Conservation (phyloP, 1,140 invertebrate genomes). For the Drosophila gunungcola region DNA sequence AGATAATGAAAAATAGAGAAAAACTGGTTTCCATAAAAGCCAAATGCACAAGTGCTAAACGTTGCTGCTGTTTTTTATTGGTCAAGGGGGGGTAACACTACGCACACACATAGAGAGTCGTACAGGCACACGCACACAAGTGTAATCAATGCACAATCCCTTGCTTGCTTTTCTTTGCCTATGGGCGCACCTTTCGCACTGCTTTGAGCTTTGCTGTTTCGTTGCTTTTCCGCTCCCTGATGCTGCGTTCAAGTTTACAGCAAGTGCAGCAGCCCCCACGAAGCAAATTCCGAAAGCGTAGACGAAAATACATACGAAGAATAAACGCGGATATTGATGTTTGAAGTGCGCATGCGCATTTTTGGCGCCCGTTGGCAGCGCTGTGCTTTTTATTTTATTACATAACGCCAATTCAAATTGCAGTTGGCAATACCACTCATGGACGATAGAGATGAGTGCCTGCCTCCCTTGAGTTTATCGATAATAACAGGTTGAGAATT, state of each 20-base stretch:
- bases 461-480: neutral
- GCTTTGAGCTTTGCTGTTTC: slow-evolving; percentile 23
- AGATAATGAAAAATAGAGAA: slow-evolving; percentile 28
- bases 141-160: slow-evolving; percentile 63
- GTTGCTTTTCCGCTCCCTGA: slow-evolving; percentile 31
- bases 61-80: slow-evolving; percentile 18
- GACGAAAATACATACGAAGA: slow-evolving; percentile 37
- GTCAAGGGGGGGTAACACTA: slow-evolving; percentile 28
- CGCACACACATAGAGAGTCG: neutral
- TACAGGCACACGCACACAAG: slow-evolving; percentile 36
- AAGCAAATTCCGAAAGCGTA: slow-evolving; percentile 53
- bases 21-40: slow-evolving; percentile 57
- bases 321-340: slow-evolving; percentile 37
- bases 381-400: slow-evolving; percentile 52
- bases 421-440: slow-evolving; percentile 54
- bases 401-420: slow-evolving; percentile 42
- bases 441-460: slow-evolving; percentile 17
- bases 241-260: slow-evolving; percentile 55
- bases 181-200: slow-evolving; percentile 32
- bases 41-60: slow-evolving; percentile 59
- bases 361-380: slow-evolving; percentile 39
- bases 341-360: slow-evolving; percentile 58
- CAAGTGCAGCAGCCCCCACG: slow-evolving; percentile 53
- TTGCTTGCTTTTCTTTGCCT: slow-evolving; percentile 34
- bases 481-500: neutral